phyloP scores from a whole-genome alignment of 2,113 vertebrate genomes.

The Ammodytes marinus region DNA sequence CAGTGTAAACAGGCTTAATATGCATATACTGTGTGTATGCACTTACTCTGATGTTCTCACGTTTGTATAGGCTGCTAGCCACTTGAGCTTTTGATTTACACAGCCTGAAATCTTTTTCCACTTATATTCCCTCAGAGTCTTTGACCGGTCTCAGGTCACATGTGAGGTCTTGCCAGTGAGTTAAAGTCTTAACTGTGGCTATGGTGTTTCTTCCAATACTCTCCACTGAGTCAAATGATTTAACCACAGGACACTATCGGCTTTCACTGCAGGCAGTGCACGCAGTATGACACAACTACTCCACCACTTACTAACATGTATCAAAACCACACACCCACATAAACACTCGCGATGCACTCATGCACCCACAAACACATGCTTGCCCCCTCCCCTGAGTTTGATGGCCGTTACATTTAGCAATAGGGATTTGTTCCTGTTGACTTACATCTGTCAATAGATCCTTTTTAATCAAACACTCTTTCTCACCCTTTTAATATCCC shows the following conservation, averaged over 20 bases:
- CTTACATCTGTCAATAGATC: constrained; percentile 59
- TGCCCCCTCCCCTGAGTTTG: constrained; percentile 7
- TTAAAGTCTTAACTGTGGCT: constrained; percentile 66
- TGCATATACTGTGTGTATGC: not conserved
- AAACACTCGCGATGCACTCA: constrained; percentile 34
- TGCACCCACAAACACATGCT: constrained; percentile 30
- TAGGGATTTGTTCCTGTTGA: constrained; percentile 61
- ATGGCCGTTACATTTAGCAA: constrained; percentile 32
- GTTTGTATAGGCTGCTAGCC: not conserved
- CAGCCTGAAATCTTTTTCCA: constrained; percentile 37
- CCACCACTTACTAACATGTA: constrained; percentile 56
- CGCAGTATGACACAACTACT: constrained; percentile 52
- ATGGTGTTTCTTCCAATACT: constrained; percentile 60
- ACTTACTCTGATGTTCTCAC: not conserved
- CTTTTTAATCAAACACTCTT: constrained; percentile 60
- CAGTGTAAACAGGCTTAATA: not conserved
- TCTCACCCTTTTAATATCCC: constrained; percentile 24
- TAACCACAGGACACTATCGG: constrained; percentile 68
- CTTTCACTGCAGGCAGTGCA: constrained; percentile 66
- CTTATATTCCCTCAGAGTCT: constrained; percentile 22
- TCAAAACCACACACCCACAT: constrained; percentile 56
- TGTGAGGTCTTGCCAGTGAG: constrained; percentile 45
- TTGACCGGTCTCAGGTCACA: constrained; percentile 42
- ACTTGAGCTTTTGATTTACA: constrained; percentile 16
- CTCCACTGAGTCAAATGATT: constrained; percentile 72